phyloP scores from a whole-genome alignment of 2,888 invertebrate species.

The Netelia virgata region DNA sequence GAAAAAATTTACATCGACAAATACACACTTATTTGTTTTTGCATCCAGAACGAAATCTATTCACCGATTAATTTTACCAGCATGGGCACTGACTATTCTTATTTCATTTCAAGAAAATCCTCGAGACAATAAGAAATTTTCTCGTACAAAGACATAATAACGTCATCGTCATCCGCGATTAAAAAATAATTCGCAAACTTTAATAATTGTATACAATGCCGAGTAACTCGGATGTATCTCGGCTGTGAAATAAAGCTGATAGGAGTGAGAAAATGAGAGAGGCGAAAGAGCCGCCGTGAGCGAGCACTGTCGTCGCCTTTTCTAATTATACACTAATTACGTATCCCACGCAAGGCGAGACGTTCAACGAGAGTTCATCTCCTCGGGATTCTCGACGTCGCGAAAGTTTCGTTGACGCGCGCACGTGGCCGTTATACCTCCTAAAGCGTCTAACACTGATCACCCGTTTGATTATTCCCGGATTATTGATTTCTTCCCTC shows the following conservation, averaged over 20 bases:
- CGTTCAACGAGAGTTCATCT: conserved; percentile 55
- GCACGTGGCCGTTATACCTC: conserved; percentile 49
- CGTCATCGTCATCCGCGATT: background rate
- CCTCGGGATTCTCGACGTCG: conserved; percentile 19
- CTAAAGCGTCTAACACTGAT: conserved; percentile 6
- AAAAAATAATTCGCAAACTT: background rate
- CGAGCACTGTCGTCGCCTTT: conserved; percentile 57
- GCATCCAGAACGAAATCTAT: background rate
- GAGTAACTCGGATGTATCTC: background rate
- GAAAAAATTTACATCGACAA: no score
- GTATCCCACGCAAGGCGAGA: conserved; percentile 63
- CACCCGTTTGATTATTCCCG: conserved; percentile 35
- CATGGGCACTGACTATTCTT: no score
- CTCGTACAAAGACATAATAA: background rate
- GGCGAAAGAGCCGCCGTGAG: conserved; percentile 5
- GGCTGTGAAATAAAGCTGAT: conserved; percentile 17
- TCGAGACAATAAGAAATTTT: background rate
- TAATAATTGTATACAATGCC: background rate
- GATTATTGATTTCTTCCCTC: conserved; percentile 26
- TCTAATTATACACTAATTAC: conserved; percentile 68
- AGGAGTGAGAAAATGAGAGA: conserved; percentile 17
- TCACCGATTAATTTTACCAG: background rate
- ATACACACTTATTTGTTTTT: no score
- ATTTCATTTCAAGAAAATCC: no score
- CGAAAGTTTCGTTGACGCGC: conserved; percentile 33